phyloP scores from a whole-genome alignment of 2,113 vertebrate genomes.

The Salvelinus fontinalis region DNA sequence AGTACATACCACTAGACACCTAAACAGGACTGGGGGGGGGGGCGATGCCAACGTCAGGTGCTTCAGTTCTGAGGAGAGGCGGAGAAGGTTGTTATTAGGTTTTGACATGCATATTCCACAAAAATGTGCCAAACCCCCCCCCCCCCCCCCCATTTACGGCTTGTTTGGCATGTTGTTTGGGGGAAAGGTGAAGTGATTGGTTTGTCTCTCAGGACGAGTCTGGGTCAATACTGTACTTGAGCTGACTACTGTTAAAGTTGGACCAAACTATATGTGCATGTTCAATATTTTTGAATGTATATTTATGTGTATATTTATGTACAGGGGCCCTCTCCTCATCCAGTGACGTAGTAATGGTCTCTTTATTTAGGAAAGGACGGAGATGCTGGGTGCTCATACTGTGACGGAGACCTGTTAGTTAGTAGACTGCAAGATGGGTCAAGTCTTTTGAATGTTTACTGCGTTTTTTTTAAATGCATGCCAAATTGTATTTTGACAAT shows the following conservation, averaged over 20 bases:
- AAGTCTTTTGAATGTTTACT: constrained; percentile 68
- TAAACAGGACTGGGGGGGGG: background rate
- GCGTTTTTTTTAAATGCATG: constrained; percentile 64
- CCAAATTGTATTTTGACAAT: constrained; percentile 70
- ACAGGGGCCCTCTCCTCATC: constrained; percentile 44
- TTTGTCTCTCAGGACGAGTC: constrained; percentile 61
- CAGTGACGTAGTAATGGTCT: constrained; percentile 26
- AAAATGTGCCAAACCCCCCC: constrained; percentile 67
- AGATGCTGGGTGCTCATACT: constrained; percentile 38
- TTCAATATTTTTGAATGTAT: constrained; percentile 50
- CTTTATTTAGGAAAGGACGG: constrained; percentile 4
- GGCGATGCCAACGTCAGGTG: constrained; percentile 4
- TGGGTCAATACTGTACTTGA: constrained; percentile 55
- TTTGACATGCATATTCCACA: background rate
- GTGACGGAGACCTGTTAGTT: constrained; percentile 49
- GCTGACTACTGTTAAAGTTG: constrained; percentile 59
- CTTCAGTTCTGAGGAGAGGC: background rate
- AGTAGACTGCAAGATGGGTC: constrained; percentile 56
- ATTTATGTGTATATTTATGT: constrained; percentile 69
- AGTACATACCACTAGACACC: constrained; percentile 12
- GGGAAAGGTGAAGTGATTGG: constrained; percentile 30
- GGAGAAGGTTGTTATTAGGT: background rate
- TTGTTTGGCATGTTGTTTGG: constrained; percentile 45
- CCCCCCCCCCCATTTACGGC: constrained; percentile 7
- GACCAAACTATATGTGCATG: constrained; percentile 65